phyloP scores from a whole-genome alignment of 2,797 vertebrate genomes.

The Rhynchotus rufescens region DNA sequence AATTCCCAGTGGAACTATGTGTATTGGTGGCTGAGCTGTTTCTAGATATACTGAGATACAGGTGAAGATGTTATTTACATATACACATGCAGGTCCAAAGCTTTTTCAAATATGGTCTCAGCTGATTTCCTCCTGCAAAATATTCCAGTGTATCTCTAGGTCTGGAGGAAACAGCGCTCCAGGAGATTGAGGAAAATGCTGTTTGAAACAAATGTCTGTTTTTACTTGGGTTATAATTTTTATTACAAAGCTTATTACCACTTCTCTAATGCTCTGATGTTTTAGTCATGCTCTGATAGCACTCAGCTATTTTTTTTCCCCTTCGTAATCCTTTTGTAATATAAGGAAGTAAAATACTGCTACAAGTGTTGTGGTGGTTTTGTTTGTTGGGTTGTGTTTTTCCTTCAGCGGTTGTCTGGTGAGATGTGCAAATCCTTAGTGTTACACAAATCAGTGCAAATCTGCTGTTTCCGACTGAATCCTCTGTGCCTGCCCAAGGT shows the following conservation, averaged over 20 bases:
- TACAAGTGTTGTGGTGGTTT: background rate
- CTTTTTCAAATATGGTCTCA: background rate
- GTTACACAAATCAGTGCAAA: background rate
- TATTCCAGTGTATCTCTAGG: background rate
- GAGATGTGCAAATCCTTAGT: background rate
- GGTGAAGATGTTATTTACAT: slow-evolving; percentile 6
- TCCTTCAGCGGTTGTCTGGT: background rate
- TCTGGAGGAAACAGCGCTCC: background rate
- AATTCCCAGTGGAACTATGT: slow-evolving; percentile 34
- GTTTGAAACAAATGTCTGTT: background rate
- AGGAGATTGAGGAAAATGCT: slow-evolving; percentile 15
- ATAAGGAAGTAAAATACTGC: background rate
- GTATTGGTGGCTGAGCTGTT: background rate
- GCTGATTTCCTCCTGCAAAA: slow-evolving; percentile 23
- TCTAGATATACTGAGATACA: background rate
- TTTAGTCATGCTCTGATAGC: background rate
- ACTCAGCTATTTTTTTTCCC: background rate
- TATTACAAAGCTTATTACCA: background rate
- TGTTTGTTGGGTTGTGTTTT: background rate
- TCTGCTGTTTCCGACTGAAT: background rate
- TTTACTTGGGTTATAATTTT: background rate
- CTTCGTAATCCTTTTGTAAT: background rate
- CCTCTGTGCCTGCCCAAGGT: background rate
- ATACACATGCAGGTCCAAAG: background rate
- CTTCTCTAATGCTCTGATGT: slow-evolving; percentile 4